Conservation (phyloP, 2,888 invertebrate genomes). For the Eilema sororculum region DNA sequence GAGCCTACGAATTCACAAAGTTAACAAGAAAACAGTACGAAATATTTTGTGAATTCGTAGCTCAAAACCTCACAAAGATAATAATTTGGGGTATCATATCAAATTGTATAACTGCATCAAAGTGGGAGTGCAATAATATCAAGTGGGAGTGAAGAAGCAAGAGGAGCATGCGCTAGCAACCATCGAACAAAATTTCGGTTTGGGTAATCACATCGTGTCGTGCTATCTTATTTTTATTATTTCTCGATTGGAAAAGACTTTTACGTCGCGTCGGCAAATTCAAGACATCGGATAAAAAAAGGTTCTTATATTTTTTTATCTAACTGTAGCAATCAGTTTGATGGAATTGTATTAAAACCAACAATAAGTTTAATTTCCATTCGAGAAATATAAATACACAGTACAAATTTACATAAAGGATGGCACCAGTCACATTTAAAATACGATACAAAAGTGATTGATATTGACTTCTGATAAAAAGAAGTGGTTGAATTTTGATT, state of each 20-base stretch:
- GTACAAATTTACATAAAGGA: constrained; percentile 51
- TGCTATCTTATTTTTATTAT: constrained; percentile 40
- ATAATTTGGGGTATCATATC: constrained; percentile 26
- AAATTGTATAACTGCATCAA: constrained; percentile 33
- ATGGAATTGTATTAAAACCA: not conserved
- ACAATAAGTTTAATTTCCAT: constrained; percentile 31
- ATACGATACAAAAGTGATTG: constrained; percentile 19
- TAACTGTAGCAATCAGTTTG: not conserved
- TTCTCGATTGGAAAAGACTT: constrained; percentile 41
- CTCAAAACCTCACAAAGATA: constrained; percentile 18
- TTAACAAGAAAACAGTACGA: not conserved
- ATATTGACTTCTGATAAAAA: constrained; percentile 34
- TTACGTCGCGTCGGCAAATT: not conserved
- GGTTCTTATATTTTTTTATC: not conserved
- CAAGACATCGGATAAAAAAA: not conserved
- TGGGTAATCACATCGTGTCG: constrained; percentile 49
- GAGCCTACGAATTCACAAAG: constrained; percentile 38
- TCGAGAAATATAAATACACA: constrained; percentile 36
- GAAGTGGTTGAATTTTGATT: constrained; percentile 44
- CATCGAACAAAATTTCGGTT: constrained; percentile 64
- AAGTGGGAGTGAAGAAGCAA: constrained; percentile 71
- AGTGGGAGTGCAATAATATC: constrained; percentile 47
- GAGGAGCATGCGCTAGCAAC: constrained; percentile 85
- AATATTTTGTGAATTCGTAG: constrained; percentile 39
- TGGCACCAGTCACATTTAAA: constrained; percentile 49